Evolutionary conservation across 35 echinoderm and acorn worm genomes (phyloP).

Genomic region (Amphiura filiformis): DNA sequence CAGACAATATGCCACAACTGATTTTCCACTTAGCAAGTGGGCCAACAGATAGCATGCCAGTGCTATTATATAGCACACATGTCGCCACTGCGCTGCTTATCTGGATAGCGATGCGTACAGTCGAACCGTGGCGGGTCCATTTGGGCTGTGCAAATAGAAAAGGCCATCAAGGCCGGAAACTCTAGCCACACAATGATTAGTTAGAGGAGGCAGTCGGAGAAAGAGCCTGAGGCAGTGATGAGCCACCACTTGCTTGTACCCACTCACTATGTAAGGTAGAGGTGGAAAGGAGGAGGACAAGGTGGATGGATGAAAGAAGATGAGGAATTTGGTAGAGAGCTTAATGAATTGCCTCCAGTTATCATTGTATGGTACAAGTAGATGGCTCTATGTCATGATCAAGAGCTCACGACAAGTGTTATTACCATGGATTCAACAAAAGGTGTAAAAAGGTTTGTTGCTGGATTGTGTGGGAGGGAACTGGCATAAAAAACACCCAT

Average conservation of each 20-base stretch:
- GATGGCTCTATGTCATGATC: no score
- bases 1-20: no score
- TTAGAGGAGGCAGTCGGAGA: neutral
- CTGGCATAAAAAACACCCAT: no score
- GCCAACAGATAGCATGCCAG: no score
- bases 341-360: neutral
- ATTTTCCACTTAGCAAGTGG: no score
- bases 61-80: no score
- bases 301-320: no score
- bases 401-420: neutral
- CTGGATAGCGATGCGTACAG: no score
- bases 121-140: neutral
- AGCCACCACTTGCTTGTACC: neutral
- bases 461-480: no score
- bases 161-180: constrained; percentile 5
- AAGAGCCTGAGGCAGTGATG: neutral
- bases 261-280: neutral
- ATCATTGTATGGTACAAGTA: neutral
- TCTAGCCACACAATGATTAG: neutral
- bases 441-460: no score
- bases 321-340: neutral
- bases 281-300: neutral
- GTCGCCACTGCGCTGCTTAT: no score
- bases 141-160: neutral
- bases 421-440: no score